phyloP scores from a whole-genome alignment of 2,113 vertebrate genomes.

The Otolemur garnettii region DNA sequence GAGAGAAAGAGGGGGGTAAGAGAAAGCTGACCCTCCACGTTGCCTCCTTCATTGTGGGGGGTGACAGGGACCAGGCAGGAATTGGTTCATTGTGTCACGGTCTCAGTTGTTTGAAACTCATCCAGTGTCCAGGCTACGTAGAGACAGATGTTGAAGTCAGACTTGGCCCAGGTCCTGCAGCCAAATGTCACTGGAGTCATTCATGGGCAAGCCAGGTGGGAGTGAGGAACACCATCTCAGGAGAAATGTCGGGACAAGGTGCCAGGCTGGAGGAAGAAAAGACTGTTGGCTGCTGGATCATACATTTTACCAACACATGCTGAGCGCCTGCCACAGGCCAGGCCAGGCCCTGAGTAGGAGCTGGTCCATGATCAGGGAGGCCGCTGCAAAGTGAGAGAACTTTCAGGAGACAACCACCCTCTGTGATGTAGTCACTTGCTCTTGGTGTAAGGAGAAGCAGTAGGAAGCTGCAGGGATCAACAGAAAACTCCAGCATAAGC shows the following conservation, averaged over 20 bases:
- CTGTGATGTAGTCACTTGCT: not conserved
- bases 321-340: not conserved
- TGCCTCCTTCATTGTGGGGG: not conserved
- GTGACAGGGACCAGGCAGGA: not conserved
- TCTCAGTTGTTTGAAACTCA: not conserved
- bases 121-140: not conserved
- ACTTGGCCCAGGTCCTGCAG: not conserved
- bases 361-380: not conserved
- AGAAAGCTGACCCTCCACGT: not conserved
- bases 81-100: not conserved
- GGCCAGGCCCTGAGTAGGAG: too few relatives aligned
- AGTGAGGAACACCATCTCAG: not conserved
- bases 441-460: not conserved
- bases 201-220: not conserved
- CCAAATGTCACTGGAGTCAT: not conserved
- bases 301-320: not conserved
- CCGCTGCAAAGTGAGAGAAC: not conserved
- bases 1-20: not conserved
- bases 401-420: not conserved
- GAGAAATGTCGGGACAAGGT: not conserved
- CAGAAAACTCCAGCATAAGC: not conserved
- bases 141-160: not conserved
- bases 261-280: not conserved
- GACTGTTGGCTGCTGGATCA: not conserved
- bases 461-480: not conserved